phyloP scores from a whole-genome alignment of 2,113 vertebrate species.

The Atlantisia rogersi region DNA sequence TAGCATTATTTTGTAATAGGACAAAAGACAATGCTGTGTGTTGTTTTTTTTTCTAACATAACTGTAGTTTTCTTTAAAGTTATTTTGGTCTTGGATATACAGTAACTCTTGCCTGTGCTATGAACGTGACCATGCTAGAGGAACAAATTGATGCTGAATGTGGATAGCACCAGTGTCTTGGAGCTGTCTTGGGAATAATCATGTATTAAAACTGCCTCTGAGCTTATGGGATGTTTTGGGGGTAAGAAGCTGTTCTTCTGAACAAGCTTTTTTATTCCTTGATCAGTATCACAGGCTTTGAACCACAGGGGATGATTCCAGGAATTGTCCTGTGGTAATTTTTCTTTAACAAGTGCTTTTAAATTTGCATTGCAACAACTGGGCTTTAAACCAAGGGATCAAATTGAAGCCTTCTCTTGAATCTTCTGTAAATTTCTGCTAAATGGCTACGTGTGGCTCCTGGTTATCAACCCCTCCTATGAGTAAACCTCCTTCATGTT shows the following conservation, averaged over 20 bases:
- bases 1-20: background rate
- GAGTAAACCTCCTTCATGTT: background rate
- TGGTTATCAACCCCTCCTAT: background rate
- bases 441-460: background rate
- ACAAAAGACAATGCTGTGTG: background rate
- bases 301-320: background rate
- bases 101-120: background rate
- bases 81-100: background rate
- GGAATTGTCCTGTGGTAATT: constrained; percentile 16
- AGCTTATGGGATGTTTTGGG: background rate
- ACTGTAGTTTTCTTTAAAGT: background rate
- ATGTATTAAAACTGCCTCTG: background rate
- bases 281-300: background rate
- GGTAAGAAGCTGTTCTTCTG: background rate
- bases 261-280: background rate
- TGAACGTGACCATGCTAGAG: background rate
- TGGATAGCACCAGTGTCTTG: background rate
- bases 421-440: background rate
- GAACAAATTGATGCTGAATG: background rate
- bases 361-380: background rate
- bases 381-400: background rate
- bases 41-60: background rate
- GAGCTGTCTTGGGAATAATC: background rate
- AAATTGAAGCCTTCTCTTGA: background rate
- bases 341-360: background rate